Percentiles rank a stretch among this genome's conserved stretches.
phyloP scores from a whole-genome alignment of 2,797 vertebrate species.

The Peromyscus attwateri region DNA sequence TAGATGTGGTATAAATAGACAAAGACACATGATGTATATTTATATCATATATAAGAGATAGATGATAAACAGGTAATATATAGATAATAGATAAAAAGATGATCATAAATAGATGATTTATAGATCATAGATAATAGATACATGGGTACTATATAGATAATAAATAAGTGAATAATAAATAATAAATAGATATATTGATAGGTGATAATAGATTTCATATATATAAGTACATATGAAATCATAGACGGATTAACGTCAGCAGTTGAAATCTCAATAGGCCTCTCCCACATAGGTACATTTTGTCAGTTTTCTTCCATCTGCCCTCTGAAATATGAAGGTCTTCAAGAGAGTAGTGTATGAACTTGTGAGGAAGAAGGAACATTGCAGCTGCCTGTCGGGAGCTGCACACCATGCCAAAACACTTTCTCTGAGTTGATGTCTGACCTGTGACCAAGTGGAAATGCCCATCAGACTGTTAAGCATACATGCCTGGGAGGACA shows the following conservation, averaged over 20 bases:
- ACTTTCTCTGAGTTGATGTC: neutral
- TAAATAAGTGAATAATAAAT: neutral
- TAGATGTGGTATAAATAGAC: too few relatives aligned
- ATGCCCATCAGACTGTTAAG: neutral
- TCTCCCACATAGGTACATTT: neutral
- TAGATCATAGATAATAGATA: neutral
- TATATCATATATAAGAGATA: neutral
- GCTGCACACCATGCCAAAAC: neutral
- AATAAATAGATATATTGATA: neutral
- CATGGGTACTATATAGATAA: neutral
- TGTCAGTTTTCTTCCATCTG: neutral
- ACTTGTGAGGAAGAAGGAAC: neutral
- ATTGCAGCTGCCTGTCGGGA: neutral
- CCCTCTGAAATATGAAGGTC: conserved; percentile 22
- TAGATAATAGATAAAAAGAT: neutral
- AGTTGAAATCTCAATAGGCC: neutral
- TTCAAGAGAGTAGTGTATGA: neutral
- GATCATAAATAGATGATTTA: neutral
- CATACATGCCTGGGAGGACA: neutral
- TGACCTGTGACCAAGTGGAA: neutral
- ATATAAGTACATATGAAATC: neutral
- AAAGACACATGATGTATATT: neutral
- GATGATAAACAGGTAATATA: neutral
- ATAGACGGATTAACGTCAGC: neutral
- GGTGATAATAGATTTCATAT: neutral